Conservation (phyloP, 2,113 vertebrate species). For the Oceanites oceanicus region DNA sequence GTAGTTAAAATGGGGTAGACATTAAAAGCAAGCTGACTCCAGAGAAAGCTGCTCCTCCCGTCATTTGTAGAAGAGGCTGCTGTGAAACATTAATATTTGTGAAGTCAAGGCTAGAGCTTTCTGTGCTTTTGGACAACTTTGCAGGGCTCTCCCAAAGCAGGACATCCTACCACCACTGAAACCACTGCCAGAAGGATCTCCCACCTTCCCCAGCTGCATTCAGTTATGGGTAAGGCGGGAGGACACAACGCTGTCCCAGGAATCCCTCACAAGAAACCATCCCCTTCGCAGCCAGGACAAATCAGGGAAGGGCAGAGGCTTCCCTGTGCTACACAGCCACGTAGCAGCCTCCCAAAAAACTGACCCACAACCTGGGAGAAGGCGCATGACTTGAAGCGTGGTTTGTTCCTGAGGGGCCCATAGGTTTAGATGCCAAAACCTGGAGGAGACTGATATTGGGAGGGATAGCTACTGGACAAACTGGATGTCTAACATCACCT, state of each 20-base stretch:
- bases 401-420: not conserved
- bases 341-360: not conserved
- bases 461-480: not conserved
- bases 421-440: not conserved
- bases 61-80: not conserved
- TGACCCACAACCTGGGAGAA: not conserved
- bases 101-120: not conserved
- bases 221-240: not conserved
- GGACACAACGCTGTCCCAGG: not conserved
- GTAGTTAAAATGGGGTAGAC: not conserved
- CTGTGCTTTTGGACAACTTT: not conserved
- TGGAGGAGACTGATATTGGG: not conserved
- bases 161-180: not conserved
- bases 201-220: not conserved
- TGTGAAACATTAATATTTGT: fast-evolving
- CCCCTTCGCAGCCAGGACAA: not conserved
- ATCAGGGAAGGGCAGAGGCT: not conserved
- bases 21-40: not conserved
- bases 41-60: not conserved
- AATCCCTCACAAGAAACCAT: not conserved
- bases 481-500: not conserved
- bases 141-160: not conserved
- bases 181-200: not conserved
- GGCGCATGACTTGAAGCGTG: fast-evolving
- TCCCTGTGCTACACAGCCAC: not conserved